A percentile compares a stretch with the other conserved stretches of the same genome.
These are phyloP conservation scores for Abrostola tripartita DNA, from an alignment of 2,888 invertebrate genomes.

Conservation along the genomic window DNA sequence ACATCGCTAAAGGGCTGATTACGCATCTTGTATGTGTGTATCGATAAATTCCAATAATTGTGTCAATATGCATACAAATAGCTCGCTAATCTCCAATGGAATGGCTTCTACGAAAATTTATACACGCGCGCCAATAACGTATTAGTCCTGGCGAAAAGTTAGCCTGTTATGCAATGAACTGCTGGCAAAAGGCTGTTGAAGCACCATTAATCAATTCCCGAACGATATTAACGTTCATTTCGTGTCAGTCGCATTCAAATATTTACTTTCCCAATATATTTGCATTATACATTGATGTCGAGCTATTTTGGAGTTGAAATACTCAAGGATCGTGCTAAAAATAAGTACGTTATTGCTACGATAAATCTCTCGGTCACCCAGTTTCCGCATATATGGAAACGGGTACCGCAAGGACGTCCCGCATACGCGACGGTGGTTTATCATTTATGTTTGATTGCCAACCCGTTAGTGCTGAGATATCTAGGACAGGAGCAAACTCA, in stretches of 20 bases:
- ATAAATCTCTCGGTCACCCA: slow-evolving; percentile 77
- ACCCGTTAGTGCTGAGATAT: slow-evolving; percentile 4
- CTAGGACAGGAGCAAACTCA: slow-evolving; percentile 6
- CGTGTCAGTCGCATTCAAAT: slow-evolving; percentile 50
- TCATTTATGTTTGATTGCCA: slow-evolving; percentile 39
- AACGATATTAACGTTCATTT: slow-evolving; percentile 31
- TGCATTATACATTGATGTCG: slow-evolving; percentile 51
- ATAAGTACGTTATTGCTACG: slow-evolving; percentile 71
- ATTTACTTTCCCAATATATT: slow-evolving; percentile 51
- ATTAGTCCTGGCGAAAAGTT: slow-evolving; percentile 3
- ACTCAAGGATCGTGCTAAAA: slow-evolving; percentile 65
- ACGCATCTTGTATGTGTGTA: slow-evolving; percentile 35
- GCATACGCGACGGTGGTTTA: slow-evolving; percentile 35
- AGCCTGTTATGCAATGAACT: slow-evolving; percentile 11
- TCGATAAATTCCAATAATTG: slow-evolving; percentile 37
- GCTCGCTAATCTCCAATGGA: slow-evolving; percentile 10
- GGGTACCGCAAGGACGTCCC: slow-evolving; percentile 68
- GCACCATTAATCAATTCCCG: slow-evolving; percentile 1
- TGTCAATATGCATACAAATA: slow-evolving; percentile 39
- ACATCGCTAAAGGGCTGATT: slow-evolving; percentile 46
- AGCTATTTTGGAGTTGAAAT: slow-evolving; percentile 63
- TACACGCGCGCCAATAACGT: slow-evolving; percentile 12
- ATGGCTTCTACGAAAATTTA: slow-evolving; percentile 19
- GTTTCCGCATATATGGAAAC: slow-evolving; percentile 75
- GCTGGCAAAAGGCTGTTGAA: slow-evolving; percentile 14